phyloP scores from a whole-genome alignment of 1,140 invertebrate genomes.

The Drosophila watanabei region DNA sequence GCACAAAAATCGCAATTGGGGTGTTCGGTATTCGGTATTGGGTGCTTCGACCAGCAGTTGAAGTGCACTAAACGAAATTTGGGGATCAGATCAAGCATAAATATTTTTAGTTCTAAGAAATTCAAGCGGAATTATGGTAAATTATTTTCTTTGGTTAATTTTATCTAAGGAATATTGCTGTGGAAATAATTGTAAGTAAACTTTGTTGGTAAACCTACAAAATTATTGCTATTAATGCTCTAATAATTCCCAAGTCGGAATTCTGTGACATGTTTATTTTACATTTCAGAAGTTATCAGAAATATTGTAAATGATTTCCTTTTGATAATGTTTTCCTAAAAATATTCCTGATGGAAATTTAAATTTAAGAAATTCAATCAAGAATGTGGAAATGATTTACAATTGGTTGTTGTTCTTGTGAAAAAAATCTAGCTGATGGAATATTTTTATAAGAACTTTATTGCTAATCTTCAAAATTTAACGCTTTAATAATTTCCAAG shows the following conservation, averaged over 20 bases:
- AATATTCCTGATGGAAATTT: too few relatives aligned
- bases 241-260: neutral
- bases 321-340: too few relatives aligned
- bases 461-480: neutral
- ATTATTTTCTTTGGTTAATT: neutral
- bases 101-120: neutral
- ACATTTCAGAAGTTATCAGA: too few relatives aligned
- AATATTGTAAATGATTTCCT: too few relatives aligned
- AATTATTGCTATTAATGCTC: neutral
- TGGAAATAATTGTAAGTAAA: neutral
- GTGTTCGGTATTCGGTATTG: conserved; percentile 4
- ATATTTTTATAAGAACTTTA: neutral
- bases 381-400: too few relatives aligned
- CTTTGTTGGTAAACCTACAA: neutral
- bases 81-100: neutral
- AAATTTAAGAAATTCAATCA: too few relatives aligned
- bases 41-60: neutral
- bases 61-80: conserved; percentile 5
- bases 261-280: neutral
- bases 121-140: neutral
- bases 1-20: conserved; percentile 31
- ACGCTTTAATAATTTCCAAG: neutral
- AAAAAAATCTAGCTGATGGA: neutral
- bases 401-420: too few relatives aligned
- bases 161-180: neutral